Evolutionary conservation across 2,113 vertebrate genomes (phyloP).

Genomic region (Ellobius talpinus): DNA sequence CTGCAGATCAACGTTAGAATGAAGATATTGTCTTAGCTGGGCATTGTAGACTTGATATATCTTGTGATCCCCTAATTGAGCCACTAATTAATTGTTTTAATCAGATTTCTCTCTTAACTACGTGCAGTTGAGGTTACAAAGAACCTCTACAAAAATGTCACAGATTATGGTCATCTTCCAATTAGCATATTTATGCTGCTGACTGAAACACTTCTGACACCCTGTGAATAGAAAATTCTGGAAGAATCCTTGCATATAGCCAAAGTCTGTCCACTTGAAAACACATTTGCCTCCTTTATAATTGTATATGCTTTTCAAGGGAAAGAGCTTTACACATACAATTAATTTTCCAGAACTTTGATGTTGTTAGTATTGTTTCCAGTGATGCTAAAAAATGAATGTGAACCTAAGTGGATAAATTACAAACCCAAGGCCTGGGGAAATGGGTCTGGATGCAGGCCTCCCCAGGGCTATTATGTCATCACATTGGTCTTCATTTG

Average conservation of each 20-base stretch:
- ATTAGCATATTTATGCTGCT: slow-evolving; percentile 79
- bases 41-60: background rate
- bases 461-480: background rate
- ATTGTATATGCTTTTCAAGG: slow-evolving; percentile 68
- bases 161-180: slow-evolving; percentile 72
- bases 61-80: background rate
- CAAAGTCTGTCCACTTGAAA: slow-evolving; percentile 76
- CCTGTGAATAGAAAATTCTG: slow-evolving; percentile 76
- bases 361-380: slow-evolving; percentile 17
- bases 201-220: slow-evolving; percentile 77
- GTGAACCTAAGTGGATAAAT: background rate
- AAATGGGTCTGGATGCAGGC: background rate
- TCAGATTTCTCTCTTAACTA: slow-evolving; percentile 46
- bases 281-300: slow-evolving; percentile 66
- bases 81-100: slow-evolving; percentile 67
- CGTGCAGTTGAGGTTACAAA: slow-evolving; percentile 56
- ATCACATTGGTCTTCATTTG: background rate
- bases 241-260: slow-evolving; percentile 75
- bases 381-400: slow-evolving; percentile 29
- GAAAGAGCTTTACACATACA: slow-evolving; percentile 67
- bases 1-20: background rate
- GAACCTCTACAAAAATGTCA: slow-evolving; percentile 64
- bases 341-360: slow-evolving; percentile 55
- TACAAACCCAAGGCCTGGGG: background rate
- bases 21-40: background rate